phyloP scores from a whole-genome alignment of 2,888 invertebrate genomes.

The Halictus quadricinctus region DNA sequence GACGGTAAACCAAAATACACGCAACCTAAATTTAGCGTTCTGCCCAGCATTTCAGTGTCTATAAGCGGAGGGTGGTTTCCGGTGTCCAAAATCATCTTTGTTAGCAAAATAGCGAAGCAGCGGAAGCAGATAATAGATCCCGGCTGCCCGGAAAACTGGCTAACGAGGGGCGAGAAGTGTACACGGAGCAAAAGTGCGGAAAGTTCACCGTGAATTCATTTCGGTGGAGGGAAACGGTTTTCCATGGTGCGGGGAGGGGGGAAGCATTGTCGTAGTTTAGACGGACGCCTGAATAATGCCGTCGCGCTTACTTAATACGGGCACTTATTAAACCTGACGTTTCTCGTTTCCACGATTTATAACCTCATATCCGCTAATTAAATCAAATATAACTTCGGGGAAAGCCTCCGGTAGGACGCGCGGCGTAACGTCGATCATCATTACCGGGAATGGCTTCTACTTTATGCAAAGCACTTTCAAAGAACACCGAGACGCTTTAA shows the following conservation, averaged over 20 bases:
- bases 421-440: conserved; percentile 59
- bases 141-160: neutral
- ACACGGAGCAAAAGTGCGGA: neutral
- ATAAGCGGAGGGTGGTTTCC: neutral
- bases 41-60: neutral
- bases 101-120: neutral
- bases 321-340: conserved; percentile 55
- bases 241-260: neutral
- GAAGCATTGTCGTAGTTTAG: conserved; percentile 34
- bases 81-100: neutral
- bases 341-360: conserved; percentile 63
- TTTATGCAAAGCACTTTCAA: conserved; percentile 62
- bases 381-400: conserved; percentile 61
- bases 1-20: neutral
- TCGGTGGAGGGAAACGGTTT: neutral
- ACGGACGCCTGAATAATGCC: conserved; percentile 44
- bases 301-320: conserved; percentile 54
- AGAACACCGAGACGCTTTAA: conserved; percentile 58
- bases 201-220: neutral
- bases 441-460: conserved; percentile 56
- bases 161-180: neutral
- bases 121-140: neutral
- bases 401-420: conserved; percentile 40
- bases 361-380: conserved; percentile 61
- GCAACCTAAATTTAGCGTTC: neutral